A percentile compares a stretch with the other conserved stretches of the same genome.
phyloP scores from a whole-genome alignment of 1,140 invertebrate genomes.

The Antheraea mylitta region DNA sequence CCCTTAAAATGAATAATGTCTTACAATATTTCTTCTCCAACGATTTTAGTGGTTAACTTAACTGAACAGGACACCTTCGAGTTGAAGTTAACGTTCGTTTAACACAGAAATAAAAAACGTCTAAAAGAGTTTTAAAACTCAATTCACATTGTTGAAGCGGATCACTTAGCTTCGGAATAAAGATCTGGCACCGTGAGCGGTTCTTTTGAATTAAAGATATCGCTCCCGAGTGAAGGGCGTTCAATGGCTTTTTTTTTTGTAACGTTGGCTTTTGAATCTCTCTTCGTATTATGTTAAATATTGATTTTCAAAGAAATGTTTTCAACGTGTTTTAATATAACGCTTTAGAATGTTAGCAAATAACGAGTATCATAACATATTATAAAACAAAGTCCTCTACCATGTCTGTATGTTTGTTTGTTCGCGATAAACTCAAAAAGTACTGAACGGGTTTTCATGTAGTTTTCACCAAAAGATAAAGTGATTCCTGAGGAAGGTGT shows the following conservation, averaged over 20 bases:
- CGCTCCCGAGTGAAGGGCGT: background rate
- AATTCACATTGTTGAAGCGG: slow-evolving; percentile 17
- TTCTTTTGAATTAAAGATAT: slow-evolving; percentile 33
- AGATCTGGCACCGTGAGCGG: background rate
- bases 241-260: background rate
- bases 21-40: too few species aligned
- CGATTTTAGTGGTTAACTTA: background rate
- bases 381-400: too few species aligned
- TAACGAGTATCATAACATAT: too few species aligned
- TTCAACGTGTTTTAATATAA: background rate
- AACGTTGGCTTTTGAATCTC: background rate
- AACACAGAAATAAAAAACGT: background rate
- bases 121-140: slow-evolving; percentile 17
- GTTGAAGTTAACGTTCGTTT: slow-evolving; percentile 4
- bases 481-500: too few species aligned
- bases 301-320: background rate
- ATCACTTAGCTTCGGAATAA: slow-evolving; percentile 13
- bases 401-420: too few species aligned
- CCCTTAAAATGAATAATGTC: too few species aligned
- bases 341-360: background rate
- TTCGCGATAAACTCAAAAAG: too few species aligned
- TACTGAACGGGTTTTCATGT: too few species aligned
- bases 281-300: background rate
- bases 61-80: background rate
- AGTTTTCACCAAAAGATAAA: too few species aligned